phyloP scores from a whole-genome alignment of 2,888 invertebrate species.

The Athalia rosae region DNA sequence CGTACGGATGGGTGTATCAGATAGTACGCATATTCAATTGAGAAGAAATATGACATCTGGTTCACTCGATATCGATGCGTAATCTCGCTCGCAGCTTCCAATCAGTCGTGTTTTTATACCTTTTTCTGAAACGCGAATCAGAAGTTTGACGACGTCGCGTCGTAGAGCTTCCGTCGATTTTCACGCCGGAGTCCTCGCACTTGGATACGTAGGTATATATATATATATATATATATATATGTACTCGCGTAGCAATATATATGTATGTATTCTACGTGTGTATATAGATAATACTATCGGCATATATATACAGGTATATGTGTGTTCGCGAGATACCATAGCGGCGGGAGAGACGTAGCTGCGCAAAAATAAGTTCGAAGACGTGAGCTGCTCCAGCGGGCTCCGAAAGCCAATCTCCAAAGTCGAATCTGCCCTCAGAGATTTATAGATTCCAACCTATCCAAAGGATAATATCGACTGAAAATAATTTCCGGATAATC shows the following conservation, averaged over 20 bases:
- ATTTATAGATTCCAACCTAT: conserved; percentile 44
- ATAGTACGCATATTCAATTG: background rate
- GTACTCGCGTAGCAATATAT: too few relatives aligned
- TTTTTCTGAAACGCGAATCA: conserved; percentile 26
- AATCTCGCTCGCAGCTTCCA: conserved; percentile 19
- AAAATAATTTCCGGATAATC: conserved; percentile 46
- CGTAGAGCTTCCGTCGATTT: conserved; percentile 25
- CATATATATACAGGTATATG: background rate
- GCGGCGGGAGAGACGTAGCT: conserved; percentile 4
- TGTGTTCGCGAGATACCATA: conserved; percentile 35
- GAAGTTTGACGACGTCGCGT: conserved; percentile 52
- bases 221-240: conserved; percentile 13
- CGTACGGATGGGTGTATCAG: too few relatives aligned
- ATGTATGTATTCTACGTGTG: too few relatives aligned
- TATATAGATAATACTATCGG: too few relatives aligned
- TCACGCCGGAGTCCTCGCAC: conserved; percentile 16
- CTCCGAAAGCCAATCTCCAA: conserved; percentile 43
- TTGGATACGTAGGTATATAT: background rate
- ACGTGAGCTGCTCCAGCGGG: conserved; percentile 37
- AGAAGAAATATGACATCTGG: conserved; percentile 6
- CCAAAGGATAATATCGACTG: conserved; percentile 43
- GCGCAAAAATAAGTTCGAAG: conserved; percentile 36
- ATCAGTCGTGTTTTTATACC: conserved; percentile 38
- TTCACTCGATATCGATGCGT: conserved; percentile 19
- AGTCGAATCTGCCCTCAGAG: conserved; percentile 34